Base-by-base conservation (phyloP, 1,140 invertebrate species). In the Drosophila guanche region DNA sequence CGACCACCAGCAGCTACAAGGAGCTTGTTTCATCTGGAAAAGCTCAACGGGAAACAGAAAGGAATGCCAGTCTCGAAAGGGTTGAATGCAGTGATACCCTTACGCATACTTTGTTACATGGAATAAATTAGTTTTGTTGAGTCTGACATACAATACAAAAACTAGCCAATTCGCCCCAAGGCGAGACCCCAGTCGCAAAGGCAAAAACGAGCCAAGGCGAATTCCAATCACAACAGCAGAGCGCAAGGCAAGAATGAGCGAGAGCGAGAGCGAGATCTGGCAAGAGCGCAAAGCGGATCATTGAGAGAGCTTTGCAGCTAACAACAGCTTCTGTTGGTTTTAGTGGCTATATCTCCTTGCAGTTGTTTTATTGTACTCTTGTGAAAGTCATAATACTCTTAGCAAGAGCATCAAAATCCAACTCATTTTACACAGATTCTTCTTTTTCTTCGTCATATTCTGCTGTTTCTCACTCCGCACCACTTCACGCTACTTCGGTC, bases 11-110 rank as follows among this genome's bases (percentile, higher is more conserved):
- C 12, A 37, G 57, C 53, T 42, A 62, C 48, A 45, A 63, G 45
- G 55, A 71, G 70, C 52, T 84, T 77, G 69, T 79, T 75, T 75
- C 75, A 67, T 71, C 71, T 85, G 85, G 45, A 63, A 63, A 67
- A 63, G 75, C 53, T 65, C 46, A 78, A 63, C 74, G 56, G 54
- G 42, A 63, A 62, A 3, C 33, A 37, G 33, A 37, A 12, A 12
- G 33, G 7, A 12, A 37, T 10, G 33, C 33, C 3, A 37, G 33
- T 10, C 3, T 12, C 10, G 33, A 37, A 12, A 1, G 33, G 10
- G 10, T 10, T 37, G 33, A 4, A 37, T 4, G 3, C 12, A 0
- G 3, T 12, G 10, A 37, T 12, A 37, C 33, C 10, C 33, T 37
- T 12, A 4, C 10, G 12, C 33, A 12, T 4, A 4, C 10, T 37